Percentiles rank a stretch among this genome's conserved stretches.
phyloP scores from a whole-genome alignment of 2,888 invertebrate genomes.

The Drosophila subsilvestris region DNA sequence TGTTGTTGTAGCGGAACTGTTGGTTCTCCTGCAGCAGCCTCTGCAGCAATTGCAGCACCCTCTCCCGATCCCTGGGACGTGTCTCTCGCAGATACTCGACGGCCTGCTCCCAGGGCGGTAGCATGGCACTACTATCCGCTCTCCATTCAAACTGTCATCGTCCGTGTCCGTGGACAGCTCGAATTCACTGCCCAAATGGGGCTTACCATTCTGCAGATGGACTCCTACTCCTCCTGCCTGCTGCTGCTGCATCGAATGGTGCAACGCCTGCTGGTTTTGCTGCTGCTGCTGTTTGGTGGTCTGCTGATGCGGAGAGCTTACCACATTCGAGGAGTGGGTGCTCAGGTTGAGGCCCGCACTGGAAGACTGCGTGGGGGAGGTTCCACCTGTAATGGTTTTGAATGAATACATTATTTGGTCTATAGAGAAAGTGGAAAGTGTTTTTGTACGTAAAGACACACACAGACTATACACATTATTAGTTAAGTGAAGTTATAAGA shows the following conservation, averaged over 20 bases:
- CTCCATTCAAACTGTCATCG: conserved; percentile 86
- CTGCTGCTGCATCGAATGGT: conserved; percentile 36
- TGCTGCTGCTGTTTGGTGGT: conserved; percentile 42
- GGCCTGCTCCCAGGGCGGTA: conserved; percentile 83
- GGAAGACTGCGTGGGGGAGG: conserved; percentile 81
- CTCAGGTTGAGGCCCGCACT: conserved; percentile 73
- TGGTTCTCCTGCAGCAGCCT: conserved; percentile 83
- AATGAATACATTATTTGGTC: not conserved
- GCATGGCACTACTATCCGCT: conserved; percentile 83
- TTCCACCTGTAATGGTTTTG: conserved; percentile 53
- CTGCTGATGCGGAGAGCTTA: conserved; percentile 82
- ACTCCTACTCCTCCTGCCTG: conserved; percentile 34
- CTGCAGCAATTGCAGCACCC: conserved; percentile 82
- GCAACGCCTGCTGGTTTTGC: conserved; percentile 34
- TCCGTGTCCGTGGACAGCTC: conserved; percentile 90
- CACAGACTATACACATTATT: too few relatives aligned
- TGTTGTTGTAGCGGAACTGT: conserved; percentile 81
- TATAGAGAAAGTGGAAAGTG: too few relatives aligned
- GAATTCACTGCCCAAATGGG: conserved; percentile 86
- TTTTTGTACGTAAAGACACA: too few relatives aligned
- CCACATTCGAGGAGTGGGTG: conserved; percentile 81
- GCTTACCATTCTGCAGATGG: conserved; percentile 25
- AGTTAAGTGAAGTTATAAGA: too few relatives aligned
- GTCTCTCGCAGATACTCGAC: conserved; percentile 83
- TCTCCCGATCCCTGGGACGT: conserved; percentile 82